A percentile compares a stretch with the other conserved stretches of the same genome.
phyloP scores from a whole-genome alignment of 2,888 invertebrate species.

The Tholera decimalis region DNA sequence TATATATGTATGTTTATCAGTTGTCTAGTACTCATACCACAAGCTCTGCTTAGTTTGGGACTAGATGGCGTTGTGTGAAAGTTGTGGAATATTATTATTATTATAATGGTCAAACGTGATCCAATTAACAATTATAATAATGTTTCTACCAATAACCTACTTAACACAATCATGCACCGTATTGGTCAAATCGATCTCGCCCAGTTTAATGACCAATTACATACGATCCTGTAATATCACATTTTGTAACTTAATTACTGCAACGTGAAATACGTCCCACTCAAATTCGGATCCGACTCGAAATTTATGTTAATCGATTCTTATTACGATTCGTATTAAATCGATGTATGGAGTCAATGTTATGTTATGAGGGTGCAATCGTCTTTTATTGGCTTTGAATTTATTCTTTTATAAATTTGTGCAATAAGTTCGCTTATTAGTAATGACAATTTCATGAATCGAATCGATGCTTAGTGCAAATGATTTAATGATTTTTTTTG shows the following conservation, averaged over 20 bases:
- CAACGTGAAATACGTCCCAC: constrained; percentile 53
- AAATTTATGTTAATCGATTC: constrained; percentile 65
- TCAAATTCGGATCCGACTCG: constrained; percentile 51
- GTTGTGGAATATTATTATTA: no score
- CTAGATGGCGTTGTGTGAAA: no score
- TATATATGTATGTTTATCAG: no score
- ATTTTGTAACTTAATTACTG: constrained; percentile 64
- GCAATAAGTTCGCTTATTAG: background rate
- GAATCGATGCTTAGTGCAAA: background rate
- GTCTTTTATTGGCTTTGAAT: constrained; percentile 47
- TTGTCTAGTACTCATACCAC: no score
- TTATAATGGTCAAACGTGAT: no score
- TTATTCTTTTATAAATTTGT: constrained; percentile 20
- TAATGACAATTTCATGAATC: background rate
- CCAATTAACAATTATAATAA: background rate
- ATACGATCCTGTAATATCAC: constrained; percentile 55
- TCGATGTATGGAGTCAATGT: constrained; percentile 43
- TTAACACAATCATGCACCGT: constrained; percentile 25
- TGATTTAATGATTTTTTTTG: background rate
- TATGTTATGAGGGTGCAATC: constrained; percentile 50
- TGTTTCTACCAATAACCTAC: background rate
- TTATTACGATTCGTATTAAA: constrained; percentile 52
- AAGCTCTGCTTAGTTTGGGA: no score
- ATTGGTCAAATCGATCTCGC: constrained; percentile 26
- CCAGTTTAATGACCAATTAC: constrained; percentile 53